Percentiles rank a stretch among this genome's conserved stretches.
Conservation (phyloP, 1,140 invertebrate genomes). For the Leucophenga varia region DNA sequence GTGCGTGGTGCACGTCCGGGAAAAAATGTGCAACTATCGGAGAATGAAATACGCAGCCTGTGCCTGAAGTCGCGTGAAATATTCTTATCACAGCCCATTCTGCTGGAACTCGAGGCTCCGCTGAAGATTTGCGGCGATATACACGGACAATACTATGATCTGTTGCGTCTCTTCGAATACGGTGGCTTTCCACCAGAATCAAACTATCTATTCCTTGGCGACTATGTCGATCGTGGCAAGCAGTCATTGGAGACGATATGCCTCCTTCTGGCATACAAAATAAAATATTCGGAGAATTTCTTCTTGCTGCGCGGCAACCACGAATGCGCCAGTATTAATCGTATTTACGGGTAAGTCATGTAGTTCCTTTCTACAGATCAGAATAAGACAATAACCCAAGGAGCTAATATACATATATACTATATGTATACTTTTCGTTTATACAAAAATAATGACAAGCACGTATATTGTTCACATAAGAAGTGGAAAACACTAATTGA, state of each 20-base stretch:
- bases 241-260: conserved; percentile 89
- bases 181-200: conserved; percentile 99
- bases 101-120: conserved; percentile 96
- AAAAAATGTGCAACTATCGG: conserved; percentile 93
- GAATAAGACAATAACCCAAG: too few species aligned
- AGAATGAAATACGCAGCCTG: conserved; percentile 91
- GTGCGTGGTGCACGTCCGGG: conserved; percentile 94
- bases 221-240: conserved; percentile 82
- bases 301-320: conserved; percentile 81
- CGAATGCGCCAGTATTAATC: conserved; percentile 88
- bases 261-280: conserved; percentile 92
- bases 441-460: too few species aligned
- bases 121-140: conserved; percentile 99
- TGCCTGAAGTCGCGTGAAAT: conserved; percentile 97
- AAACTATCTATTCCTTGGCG: conserved; percentile 96
- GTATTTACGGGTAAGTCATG: conserved; percentile 81
- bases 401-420: too few species aligned
- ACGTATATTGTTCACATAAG: too few species aligned
- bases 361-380: too few species aligned
- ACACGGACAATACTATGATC: conserved; percentile 97
- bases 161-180: conserved; percentile 97
- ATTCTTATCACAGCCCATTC: conserved; percentile 95
- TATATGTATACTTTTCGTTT: too few species aligned
- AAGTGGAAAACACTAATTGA: too few species aligned
- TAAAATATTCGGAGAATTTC: conserved; percentile 87